Base-by-base conservation (phyloP, 2,888 invertebrate genomes). In the Lithophane semibrunnea region DNA sequence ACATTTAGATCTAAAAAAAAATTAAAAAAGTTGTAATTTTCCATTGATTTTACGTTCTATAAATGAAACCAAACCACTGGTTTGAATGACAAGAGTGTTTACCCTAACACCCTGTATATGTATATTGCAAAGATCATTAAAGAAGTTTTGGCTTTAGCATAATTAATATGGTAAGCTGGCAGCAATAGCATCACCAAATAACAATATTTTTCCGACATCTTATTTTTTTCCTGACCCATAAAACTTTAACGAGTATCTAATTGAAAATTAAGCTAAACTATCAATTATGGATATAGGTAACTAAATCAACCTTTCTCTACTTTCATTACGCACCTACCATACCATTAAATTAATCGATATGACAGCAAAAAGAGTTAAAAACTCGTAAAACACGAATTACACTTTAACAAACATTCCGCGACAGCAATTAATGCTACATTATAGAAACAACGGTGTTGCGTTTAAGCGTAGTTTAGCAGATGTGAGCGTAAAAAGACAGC, bases 401-500 rank as follows among this genome's bases (percentile, higher is more conserved):
- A 67, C 69, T 70, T 63, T 83, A 75, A 70, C 60, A 75, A 77
- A 86, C 77, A 83, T 88, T 88, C 83, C 76, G 49, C 60, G 61
- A 24, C 61, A 75, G 70, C 60, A 83, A 78, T 79, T 82, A 82
- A 77, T 49, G 47, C 44, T 73, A 24, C 13, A 60, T 37, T 67
- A 65, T n/a, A 42, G 56, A 54, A 77, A 61, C 69, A 73, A 71
- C 77, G 78, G 88, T 79, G 79, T 87, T 75, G 80, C 72, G 24
- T 73, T 77, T 80, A 83, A 78, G 70, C 73, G 73, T 78, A 79
- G 73, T 90, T 91, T 85, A 87, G 90, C 92, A 91, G 91, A 91
- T 92, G 92, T 80, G 71, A 77, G 56, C 63, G 86, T 87, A 93
- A 93, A 93, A 93, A 92, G 85, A 71, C 71, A 82, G 29, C 77